Conservation (phyloP, 2,797 vertebrate species). For the Pipistrellus pipistrellus region DNA sequence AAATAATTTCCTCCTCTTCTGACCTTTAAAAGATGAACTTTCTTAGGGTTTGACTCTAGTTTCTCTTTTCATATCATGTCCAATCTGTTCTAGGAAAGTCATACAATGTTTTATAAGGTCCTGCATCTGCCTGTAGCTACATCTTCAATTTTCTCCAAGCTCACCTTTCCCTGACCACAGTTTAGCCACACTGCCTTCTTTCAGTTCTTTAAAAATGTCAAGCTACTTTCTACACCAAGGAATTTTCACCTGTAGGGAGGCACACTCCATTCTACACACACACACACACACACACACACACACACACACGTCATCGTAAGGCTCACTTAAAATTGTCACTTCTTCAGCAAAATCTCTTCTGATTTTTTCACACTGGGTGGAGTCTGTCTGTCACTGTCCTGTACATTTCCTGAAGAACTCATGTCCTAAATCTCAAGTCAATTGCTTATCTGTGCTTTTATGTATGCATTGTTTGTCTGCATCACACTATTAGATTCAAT, state of each 20-base stretch:
- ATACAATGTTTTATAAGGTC: not conserved
- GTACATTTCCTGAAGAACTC: not conserved
- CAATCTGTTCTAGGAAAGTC: not conserved
- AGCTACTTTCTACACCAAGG: not conserved
- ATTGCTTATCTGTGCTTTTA: not conserved
- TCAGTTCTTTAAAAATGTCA: constrained; percentile 38
- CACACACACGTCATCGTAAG: not conserved
- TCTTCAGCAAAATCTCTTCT: not conserved
- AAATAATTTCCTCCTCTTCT: not conserved
- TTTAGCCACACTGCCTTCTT: not conserved
- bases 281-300: not conserved
- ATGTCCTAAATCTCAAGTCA: not conserved
- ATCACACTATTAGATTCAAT: not conserved
- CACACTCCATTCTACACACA: not conserved
- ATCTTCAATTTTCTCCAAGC: not conserved
- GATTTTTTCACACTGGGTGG: not conserved
- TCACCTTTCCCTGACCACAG: not conserved
- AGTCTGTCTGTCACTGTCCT: not conserved
- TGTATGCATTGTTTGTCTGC: not conserved
- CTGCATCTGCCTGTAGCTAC: not conserved
- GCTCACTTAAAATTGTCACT: not conserved
- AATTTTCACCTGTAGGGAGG: not conserved
- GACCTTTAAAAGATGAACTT: constrained; percentile 34
- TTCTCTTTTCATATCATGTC: not conserved
- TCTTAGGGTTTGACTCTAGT: not conserved